Evolutionary conservation across 2,888 invertebrate species (phyloP), one percentile per base, ranked within the genome.

Genomic region (Lasioglossum villosulum): DNA sequence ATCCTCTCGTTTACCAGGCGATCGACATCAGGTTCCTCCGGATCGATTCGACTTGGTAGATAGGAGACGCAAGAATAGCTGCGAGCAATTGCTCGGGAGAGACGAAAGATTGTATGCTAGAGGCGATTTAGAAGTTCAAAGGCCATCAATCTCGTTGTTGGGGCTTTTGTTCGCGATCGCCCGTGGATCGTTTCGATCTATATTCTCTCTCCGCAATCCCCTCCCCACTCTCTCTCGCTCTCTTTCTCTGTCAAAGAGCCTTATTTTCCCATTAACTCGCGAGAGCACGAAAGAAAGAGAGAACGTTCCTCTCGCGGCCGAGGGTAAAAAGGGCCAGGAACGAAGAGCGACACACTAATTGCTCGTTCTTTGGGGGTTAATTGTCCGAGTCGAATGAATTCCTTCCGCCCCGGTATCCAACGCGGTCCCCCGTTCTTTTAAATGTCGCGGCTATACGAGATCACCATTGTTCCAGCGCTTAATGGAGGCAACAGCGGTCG

Each of bases 401-500:
- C 73, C 79, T 42, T 39, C 56, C 45, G 52, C 34, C 45, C 27
- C 48, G 34, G 42, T 73, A 27, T 52, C 27, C 34, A n/a, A 16
- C 48, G 66, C 66, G 45, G 14, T 30, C 42, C 34, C 19, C 12
- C 37, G 68, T 70, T 70, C 68, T 70, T 70, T 70, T 68, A 63
- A 30, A 71, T 52, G 39, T 56, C 48, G 30, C 73, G 34, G 30
- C 30, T 34, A 23, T 30, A 70, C 68, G 68, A 37, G 68, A 70
- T 70, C 68, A 23, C 68, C 27, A 27, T 68, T 37, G 71, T 70
- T 75, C 27, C 66, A n/a, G 63, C 72, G 70, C 70, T 83, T 63
- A 83, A 78, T 52, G 73, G 78, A 75, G 75, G 52, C 83, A 59
- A 52, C 42, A 74, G 66, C 52, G 71, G 56, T 83, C 71, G 39